Evolutionary conservation across 2,888 invertebrate genomes (phyloP).

Genomic region (Drosophila nigricruria): DNA sequence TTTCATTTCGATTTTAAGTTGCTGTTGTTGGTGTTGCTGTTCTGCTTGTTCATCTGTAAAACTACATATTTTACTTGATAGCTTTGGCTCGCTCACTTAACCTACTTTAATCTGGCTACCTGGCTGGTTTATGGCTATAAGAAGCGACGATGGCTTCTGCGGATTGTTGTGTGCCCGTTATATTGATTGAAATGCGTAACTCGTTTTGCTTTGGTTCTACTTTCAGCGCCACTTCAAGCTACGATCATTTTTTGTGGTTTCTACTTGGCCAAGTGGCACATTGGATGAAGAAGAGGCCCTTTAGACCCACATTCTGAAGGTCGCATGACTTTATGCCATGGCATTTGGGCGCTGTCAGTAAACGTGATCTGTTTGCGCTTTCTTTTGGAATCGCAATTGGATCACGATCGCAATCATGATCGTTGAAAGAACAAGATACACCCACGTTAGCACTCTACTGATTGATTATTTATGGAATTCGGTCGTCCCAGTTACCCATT

Average conservation of each 20-base stretch:
- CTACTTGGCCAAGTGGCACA: conserved; percentile 18
- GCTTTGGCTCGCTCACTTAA: conserved; percentile 71
- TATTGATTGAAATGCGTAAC: conserved; percentile 80
- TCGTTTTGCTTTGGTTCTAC: conserved; percentile 73
- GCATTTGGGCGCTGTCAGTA: conserved; percentile 29
- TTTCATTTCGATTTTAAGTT: conserved; percentile 66
- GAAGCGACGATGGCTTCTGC: conserved; percentile 23
- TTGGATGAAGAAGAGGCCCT: conserved; percentile 62
- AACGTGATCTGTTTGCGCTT: conserved; percentile 76
- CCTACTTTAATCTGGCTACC: conserved; percentile 74
- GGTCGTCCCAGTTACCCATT: conserved; percentile 22
- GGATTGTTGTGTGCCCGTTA: conserved; percentile 63
- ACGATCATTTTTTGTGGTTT: conserved; percentile 21
- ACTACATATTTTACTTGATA: conserved; percentile 58
- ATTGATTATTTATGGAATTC: conserved; percentile 26
- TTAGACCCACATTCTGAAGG: conserved; percentile 67
- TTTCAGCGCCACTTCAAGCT: conserved; percentile 41
- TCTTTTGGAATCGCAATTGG: conserved; percentile 58
- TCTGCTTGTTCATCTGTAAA: conserved; percentile 57
- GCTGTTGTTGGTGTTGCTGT: conserved; percentile 24
- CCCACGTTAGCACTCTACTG: conserved; percentile 27
- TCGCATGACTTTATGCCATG: conserved; percentile 47
- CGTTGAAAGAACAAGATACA: conserved; percentile 9
- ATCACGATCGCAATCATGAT: conserved; percentile 37
- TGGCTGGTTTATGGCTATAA: conserved; percentile 25